These are phyloP conservation scores for Arctia plantaginis DNA, from an alignment of 2,888 invertebrate species.

Conservation along the genomic window DNA sequence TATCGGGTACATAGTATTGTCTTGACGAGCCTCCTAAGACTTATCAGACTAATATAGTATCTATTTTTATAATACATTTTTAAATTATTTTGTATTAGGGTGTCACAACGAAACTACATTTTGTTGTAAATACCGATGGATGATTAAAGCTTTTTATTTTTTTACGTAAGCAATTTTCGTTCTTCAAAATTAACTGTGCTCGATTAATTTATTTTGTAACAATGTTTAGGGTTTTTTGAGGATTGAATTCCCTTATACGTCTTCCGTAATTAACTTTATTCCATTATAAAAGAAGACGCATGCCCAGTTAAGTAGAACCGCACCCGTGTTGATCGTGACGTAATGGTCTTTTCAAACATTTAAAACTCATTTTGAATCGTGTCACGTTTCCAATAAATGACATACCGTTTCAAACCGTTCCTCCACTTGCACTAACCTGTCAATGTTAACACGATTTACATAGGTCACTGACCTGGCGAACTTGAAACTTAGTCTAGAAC, in stretches of 20 bases:
- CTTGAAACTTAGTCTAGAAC: conserved; percentile 51
- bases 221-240: not conserved
- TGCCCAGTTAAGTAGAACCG: not conserved
- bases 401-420: conserved; percentile 19
- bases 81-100: not conserved
- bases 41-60: not conserved
- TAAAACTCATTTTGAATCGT: not conserved
- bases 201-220: not conserved
- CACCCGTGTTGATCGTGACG: not conserved
- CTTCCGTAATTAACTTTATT: not conserved
- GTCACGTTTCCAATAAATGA: not conserved
- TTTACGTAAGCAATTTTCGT: not conserved
- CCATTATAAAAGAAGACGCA: not conserved
- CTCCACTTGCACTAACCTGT: conserved; percentile 36
- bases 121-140: not conserved
- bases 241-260: not conserved
- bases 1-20: not conserved
- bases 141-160: not conserved
- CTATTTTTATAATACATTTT: too few species aligned
- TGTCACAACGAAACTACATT: not conserved
- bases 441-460: conserved; percentile 45
- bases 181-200: not conserved
- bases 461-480: conserved; percentile 48
- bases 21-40: not conserved
- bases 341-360: not conserved